These are phyloP conservation scores for Syngnathoides biaculeatus DNA, from an alignment of 2,113 vertebrate species.

Conservation along the genomic window DNA sequence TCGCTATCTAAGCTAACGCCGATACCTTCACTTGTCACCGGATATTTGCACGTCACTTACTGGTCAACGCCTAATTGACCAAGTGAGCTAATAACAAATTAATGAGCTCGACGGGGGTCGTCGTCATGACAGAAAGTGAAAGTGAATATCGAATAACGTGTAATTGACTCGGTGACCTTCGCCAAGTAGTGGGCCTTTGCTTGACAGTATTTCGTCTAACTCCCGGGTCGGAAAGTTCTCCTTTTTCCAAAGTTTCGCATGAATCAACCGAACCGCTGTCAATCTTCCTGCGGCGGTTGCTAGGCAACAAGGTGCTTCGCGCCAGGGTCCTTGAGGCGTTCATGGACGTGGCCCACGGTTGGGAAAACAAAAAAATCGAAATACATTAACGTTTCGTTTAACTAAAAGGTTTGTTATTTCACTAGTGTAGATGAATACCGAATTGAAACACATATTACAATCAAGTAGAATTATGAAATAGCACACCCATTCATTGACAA, in stretches of 20 bases:
- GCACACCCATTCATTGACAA: not conserved
- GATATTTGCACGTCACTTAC: conserved; percentile 3
- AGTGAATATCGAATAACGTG: conserved; percentile 44
- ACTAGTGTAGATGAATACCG: not conserved
- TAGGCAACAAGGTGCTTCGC: conserved; percentile 54
- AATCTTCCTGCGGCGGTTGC: conserved; percentile 56
- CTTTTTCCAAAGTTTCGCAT: conserved; percentile 27
- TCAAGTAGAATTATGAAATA: not conserved
- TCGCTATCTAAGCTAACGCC: no score
- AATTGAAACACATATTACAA: not conserved
- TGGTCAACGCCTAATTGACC: conserved; percentile 40
- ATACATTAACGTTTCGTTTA: not conserved
- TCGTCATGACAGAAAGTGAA: conserved; percentile 65
- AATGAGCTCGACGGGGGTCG: conserved; percentile 52
- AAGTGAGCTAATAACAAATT: conserved; percentile 53
- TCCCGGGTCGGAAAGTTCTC: not conserved
- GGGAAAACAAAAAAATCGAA: not conserved
- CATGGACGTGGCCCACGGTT: conserved; percentile 32
- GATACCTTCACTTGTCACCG: conserved; percentile 34
- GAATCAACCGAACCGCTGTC: conserved; percentile 43
- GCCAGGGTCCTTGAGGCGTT: conserved; percentile 37
- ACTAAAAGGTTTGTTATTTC: no score
- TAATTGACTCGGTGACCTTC: not conserved
- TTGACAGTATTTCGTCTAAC: not conserved
- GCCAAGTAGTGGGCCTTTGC: not conserved